Percentiles rank a stretch among this genome's conserved stretches.
phyloP scores from a whole-genome alignment of 1,140 invertebrate species.

The Lepidurus apus region DNA sequence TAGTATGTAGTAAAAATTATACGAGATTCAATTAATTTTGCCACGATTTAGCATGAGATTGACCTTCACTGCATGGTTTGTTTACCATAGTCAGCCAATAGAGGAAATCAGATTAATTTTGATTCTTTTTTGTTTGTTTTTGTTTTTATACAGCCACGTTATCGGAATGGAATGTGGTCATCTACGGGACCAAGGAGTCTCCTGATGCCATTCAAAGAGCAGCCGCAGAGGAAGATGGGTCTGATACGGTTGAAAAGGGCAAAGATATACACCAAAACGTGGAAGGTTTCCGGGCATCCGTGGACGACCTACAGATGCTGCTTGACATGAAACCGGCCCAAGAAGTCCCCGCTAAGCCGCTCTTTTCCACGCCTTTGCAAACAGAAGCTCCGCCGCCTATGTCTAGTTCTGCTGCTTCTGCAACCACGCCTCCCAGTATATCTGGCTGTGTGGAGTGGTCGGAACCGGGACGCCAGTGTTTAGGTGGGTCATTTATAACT shows the following conservation, averaged over 20 bases:
- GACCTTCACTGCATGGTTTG: too few relatives aligned
- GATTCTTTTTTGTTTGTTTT: constrained; percentile 11
- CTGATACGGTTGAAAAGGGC: constrained; percentile 36
- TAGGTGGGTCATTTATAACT: constrained; percentile 13
- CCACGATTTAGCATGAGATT: too few relatives aligned
- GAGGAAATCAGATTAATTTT: background rate
- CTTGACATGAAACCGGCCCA: constrained; percentile 29
- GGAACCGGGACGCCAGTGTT: constrained; percentile 2
- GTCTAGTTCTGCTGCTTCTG: background rate
- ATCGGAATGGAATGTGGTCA: constrained; percentile 52
- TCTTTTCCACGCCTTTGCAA: background rate
- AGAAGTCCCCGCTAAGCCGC: constrained; percentile 33
- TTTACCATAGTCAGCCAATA: too few relatives aligned
- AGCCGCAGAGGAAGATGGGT: background rate
- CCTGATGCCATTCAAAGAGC: constrained; percentile 44
- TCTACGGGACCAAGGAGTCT: constrained; percentile 54
- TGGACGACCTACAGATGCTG: constrained; percentile 23
- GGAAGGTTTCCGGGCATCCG: constrained; percentile 37
- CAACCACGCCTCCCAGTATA: background rate
- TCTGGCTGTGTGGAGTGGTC: background rate
- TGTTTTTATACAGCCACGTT: constrained; percentile 47
- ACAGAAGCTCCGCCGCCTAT: background rate
- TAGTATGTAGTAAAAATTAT: too few relatives aligned
- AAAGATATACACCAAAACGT: constrained; percentile 41
- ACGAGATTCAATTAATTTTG: too few relatives aligned